Percentiles rank a stretch among this genome's conserved stretches.
Conservation (phyloP, 2,113 vertebrate species). For the Burhinus oedicnemus region DNA sequence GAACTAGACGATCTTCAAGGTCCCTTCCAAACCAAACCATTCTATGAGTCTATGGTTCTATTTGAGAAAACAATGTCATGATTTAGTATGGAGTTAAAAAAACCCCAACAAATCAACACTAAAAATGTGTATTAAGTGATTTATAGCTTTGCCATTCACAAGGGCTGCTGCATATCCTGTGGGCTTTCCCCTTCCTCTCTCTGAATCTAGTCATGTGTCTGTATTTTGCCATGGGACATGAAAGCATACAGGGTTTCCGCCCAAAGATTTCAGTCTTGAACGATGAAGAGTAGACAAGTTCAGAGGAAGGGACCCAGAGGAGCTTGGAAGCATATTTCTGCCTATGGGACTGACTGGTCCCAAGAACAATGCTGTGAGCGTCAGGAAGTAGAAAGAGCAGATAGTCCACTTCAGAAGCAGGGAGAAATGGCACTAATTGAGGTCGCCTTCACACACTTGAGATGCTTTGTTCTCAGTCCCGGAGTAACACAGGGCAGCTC, state of each 20-base stretch:
- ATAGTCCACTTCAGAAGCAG: neutral
- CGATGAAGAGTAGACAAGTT: neutral
- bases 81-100: neutral
- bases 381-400: neutral
- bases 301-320: neutral
- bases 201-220: neutral
- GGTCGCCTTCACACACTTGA: neutral
- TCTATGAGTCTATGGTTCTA: neutral
- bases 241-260: neutral
- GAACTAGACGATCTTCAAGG: neutral
- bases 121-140: neutral
- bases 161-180: neutral
- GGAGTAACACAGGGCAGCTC: neutral
- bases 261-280: neutral
- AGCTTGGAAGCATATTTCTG: neutral
- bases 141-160: neutral
- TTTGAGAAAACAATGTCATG: neutral
- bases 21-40: neutral
- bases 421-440: neutral
- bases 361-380: neutral
- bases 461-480: neutral
- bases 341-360: neutral
- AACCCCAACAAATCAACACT: rapidly evolving
- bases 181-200: neutral
- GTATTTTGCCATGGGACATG: neutral